These are phyloP conservation scores for Hepsetus odoe DNA, from an alignment of 2,113 vertebrate species.

Conservation along the genomic window DNA sequence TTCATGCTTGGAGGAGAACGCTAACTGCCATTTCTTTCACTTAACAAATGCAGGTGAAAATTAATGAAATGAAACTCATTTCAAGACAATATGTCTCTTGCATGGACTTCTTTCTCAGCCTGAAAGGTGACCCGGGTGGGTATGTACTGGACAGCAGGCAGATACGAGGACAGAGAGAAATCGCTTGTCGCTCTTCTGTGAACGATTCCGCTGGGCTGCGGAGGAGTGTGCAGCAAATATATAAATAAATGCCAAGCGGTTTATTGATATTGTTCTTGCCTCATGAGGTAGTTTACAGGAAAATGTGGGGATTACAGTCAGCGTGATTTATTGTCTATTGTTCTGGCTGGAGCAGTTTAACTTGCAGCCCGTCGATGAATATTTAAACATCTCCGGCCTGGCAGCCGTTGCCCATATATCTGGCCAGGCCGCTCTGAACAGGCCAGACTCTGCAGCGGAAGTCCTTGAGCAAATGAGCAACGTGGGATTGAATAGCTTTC, in stretches of 20 bases:
- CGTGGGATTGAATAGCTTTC: not conserved
- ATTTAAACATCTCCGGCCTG: conserved; percentile 60
- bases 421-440: not conserved
- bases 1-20: no score
- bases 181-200: conserved; percentile 17
- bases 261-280: conserved; percentile 70
- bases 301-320: conserved; percentile 72
- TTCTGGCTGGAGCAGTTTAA: conserved; percentile 67
- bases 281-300: conserved; percentile 71
- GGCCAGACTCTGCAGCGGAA: not conserved
- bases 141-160: conserved; percentile 2
- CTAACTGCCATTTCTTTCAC: no score
- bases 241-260: conserved; percentile 64
- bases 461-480: not conserved
- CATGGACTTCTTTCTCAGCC: not conserved
- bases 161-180: conserved; percentile 10
- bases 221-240: conserved; percentile 55
- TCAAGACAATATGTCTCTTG: not conserved
- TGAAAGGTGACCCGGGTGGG: not conserved
- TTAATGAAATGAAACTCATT: no score
- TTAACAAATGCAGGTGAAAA: no score
- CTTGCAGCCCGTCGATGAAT: conserved; percentile 62
- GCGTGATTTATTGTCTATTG: conserved; percentile 73
- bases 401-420: not conserved
- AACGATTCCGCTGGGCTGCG: conserved; percentile 38